Conservation (phyloP, 2,888 invertebrate species). For the Chironomus tentans region DNA sequence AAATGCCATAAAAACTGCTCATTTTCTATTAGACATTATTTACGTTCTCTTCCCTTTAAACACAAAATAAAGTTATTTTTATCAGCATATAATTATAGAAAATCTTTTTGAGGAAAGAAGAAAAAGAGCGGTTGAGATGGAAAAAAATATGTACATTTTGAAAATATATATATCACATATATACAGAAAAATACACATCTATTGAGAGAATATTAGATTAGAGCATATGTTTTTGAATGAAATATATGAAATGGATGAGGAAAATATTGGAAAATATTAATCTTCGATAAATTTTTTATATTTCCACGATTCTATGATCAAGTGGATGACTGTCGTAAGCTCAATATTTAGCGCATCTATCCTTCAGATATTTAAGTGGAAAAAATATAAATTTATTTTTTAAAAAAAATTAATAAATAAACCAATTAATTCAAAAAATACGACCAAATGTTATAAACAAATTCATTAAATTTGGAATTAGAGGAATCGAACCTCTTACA, state of each 20-base stretch:
- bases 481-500: too few relatives aligned
- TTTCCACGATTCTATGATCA: not conserved
- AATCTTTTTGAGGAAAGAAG: not conserved
- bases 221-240: constrained; percentile 2
- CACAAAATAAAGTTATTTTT: constrained; percentile 27
- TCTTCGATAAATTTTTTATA: not conserved
- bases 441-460: too few relatives aligned
- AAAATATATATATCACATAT: not conserved
- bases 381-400: not conserved
- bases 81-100: constrained; percentile 27
- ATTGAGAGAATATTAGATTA: not conserved
- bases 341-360: not conserved
- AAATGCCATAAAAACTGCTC: not conserved
- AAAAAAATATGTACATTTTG: constrained; percentile 6
- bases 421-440: too few relatives aligned
- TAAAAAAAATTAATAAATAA: too few relatives aligned
- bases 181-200: not conserved
- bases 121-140: constrained; percentile 20
- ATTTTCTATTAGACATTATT: constrained; percentile 7
- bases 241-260: not conserved
- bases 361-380: not conserved
- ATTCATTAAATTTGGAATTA: too few relatives aligned
- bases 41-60: constrained; percentile 11
- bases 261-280: not conserved
- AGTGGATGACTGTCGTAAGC: not conserved